Conservation (phyloP, 35 echinoderm and acorn worm species). For the Acanthaster planci region DNA sequence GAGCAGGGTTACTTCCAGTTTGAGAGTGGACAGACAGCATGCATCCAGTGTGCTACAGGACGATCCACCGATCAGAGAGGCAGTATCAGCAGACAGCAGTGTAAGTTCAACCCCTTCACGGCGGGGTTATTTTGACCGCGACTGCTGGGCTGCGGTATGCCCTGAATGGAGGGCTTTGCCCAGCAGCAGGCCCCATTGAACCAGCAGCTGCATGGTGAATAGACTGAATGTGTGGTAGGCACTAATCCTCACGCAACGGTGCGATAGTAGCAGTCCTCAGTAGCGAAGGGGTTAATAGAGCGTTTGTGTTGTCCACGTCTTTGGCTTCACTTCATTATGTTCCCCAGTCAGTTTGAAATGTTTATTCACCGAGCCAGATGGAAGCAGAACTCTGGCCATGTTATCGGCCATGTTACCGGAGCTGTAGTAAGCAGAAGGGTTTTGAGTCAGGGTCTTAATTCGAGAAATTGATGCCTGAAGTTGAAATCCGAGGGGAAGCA, state of each 20-base stretch:
- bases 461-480: too few relatives aligned
- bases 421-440: too few relatives aligned
- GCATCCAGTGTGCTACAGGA: not conserved
- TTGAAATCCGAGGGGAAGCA: too few relatives aligned
- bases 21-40: not conserved
- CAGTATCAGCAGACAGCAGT: not conserved
- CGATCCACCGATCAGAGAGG: not conserved
- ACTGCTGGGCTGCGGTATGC: too few relatives aligned
- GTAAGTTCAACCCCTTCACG: constrained; percentile 27
- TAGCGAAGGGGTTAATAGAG: not conserved
- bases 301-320: not conserved
- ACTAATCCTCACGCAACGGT: too few relatives aligned
- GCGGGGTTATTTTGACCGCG: too few relatives aligned
- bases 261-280: too few relatives aligned
- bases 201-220: too few relatives aligned
- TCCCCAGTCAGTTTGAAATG: not conserved
- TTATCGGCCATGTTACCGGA: not conserved
- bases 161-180: too few relatives aligned
- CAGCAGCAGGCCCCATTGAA: too few relatives aligned
- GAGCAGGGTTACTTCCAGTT: constrained; percentile 9
- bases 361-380: not conserved
- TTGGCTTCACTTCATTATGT: not conserved
- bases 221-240: too few relatives aligned
- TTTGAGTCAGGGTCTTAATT: too few relatives aligned
- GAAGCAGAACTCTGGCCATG: not conserved